Evolutionary conservation across 2,113 vertebrate genomes (phyloP), one percentile per base, ranked within the genome.

Genomic region (Zosterops japonicus): DNA sequence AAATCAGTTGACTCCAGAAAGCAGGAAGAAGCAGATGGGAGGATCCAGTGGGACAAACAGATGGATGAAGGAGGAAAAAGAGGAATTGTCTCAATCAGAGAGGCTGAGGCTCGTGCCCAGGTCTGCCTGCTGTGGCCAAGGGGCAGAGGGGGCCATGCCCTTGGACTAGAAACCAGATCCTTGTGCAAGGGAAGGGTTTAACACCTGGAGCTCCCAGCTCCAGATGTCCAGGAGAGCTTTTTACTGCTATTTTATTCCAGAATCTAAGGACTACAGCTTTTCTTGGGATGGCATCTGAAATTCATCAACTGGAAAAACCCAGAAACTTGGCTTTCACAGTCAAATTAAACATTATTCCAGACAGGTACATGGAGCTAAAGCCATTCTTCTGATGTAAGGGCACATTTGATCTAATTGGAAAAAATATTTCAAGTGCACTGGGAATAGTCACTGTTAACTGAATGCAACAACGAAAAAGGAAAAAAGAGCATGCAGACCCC

Each of bases 371-470:
- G 74, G 42, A 88, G 85, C 90, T 39, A 67, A 50, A 89, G 77
- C 78, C 14, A 9, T 68, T 94, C 85, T 88, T 92, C 75, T 94
- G 92, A 95, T 90, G 80, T 78, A 93, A 97, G 94, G 96, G 90
- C 95, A 83, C 76, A 95, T 90, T 94, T 97, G 89, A 98, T 97
- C 97, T 98, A 98, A 98, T 98, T 97, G 98, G 97, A 98, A 97
- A 98, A 98, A 97, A 98, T 98, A 98, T 98, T 98, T 98, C 96
- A 91, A 98, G 94, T 94, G 97, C 96, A 97, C 96, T 96, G 98
- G 97, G 97, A 98, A 98, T 94, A 98, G 97, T 98, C 97, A 97
- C 97, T 92, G 97, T 98, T 98, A 98, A 98, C 97, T 98, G 98
- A 98, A 98, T 93, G 94, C 97, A 97, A 97, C 98, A 98, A 98